Evolutionary conservation across 2,888 invertebrate genomes (phyloP), one percentile per base, ranked within the genome.

Genomic region (Selenia dentaria): DNA sequence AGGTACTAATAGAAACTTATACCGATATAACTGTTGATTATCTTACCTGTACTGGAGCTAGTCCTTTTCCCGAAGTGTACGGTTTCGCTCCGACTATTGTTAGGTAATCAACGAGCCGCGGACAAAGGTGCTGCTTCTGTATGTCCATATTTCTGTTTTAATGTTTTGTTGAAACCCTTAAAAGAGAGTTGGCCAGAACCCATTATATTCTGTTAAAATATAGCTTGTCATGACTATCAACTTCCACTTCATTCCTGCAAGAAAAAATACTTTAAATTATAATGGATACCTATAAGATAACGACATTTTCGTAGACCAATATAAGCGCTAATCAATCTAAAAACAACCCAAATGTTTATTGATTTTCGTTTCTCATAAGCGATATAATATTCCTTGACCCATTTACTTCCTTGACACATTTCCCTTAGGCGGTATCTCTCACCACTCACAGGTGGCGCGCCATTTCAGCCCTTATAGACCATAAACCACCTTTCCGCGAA

Each of bases 81-180:
- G 96, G 95, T 59, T 96, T 93, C 18, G 97, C 96, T 67, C 99
- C 99, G 67, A 99, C 98, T 74, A 99, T 97, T 65, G 99, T 97
- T 79, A 99, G 92, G 89, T 99, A 99, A 93, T 99, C 99, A 89
- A 96, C 95, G 74, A 97, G 91, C 64, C 96, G 94, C 73, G 96
- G 96, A 80, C 96, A 97, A 67, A 97, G 83, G 71, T 94, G 95
- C 78, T 95, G 95, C 77, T 95, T 94, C 82, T 96, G 96, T 62
- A 91, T 79, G 64, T 91, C 91, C 91, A 91, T 91, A 62, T 44
- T 80, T 69, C 67, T 72, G 76, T 70, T 74, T 70, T 74, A 10
- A 22, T 22, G 2, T 62, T 64, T 63, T 61, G 40, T 54, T 54
- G 46, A 52, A 63, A 79, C 75, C 33, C 51, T 64, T 54, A 61